These are phyloP conservation scores for Noctua comes DNA, from an alignment of 2,888 invertebrate genomes.

Conservation along the genomic window DNA sequence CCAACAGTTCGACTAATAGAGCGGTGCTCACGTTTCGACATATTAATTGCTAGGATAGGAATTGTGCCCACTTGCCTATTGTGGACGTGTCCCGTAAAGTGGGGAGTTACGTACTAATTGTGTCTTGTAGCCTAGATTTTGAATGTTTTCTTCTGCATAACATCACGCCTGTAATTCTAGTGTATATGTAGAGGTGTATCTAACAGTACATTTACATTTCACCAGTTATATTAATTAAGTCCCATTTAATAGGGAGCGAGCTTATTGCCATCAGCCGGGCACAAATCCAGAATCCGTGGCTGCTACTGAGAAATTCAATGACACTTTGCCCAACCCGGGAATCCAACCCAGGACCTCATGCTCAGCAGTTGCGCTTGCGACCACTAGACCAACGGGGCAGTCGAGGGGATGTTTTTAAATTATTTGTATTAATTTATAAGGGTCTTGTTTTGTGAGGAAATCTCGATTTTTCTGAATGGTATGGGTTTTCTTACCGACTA, in stretches of 20 bases:
- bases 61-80: slow-evolving; percentile 44
- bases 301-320: too few species aligned
- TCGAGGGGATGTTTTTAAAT: background rate
- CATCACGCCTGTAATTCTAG: too few species aligned
- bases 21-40: slow-evolving; percentile 40
- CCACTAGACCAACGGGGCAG: too few species aligned
- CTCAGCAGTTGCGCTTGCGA: too few species aligned
- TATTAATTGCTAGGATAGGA: slow-evolving; percentile 60
- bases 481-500: background rate
- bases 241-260: too few species aligned
- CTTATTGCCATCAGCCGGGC: too few species aligned
- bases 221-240: too few species aligned
- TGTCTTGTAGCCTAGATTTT: slow-evolving; percentile 23
- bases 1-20: slow-evolving; percentile 55
- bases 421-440: background rate
- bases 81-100: slow-evolving; percentile 47
- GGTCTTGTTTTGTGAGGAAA: background rate
- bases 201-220: too few species aligned
- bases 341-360: too few species aligned
- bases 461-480: background rate
- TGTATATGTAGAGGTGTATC: too few species aligned
- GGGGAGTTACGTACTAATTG: slow-evolving; percentile 36
- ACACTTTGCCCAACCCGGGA: too few species aligned
- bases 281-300: too few species aligned
- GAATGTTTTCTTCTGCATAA: background rate